Evolutionary conservation across 2,113 vertebrate genomes (phyloP), one percentile per base, ranked within the genome.

Genomic region (Nicator chloris): DNA sequence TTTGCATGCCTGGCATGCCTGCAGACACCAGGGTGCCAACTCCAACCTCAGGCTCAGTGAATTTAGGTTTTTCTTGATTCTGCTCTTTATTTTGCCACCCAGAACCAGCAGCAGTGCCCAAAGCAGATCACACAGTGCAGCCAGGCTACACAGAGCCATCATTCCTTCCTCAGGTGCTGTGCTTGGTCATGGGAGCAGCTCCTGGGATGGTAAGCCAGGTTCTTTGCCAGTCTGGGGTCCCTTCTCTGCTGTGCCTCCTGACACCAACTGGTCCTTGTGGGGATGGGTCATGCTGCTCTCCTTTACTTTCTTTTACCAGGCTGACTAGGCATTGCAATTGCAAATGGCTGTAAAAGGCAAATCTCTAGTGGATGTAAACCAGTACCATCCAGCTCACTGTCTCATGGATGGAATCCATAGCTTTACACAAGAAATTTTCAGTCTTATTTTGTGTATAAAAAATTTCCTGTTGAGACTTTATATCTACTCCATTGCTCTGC

Each of bases 161-260:
- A 1, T 21, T 81, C 23, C 50, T 49, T 78, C 50, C 13, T 4
- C 8, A 24, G 19, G 12, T n/a, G 14, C 37, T 40, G 9, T 45
- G 15, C 35, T 61, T 4, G 1, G 28, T 37, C 1, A 2, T 15
- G 44, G 16, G 10, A 63, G 18, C 47, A 95, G 39, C 4, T 81
- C 35, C 27, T 1, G 2, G 30, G 18, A 54, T 54, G 57, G 21
- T 10, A 77, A 86, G 12, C n/a, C 3, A 5, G 42, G n/a, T 15
- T 63, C 3, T 76, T n/a, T 1, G 2, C n/a, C 70, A 66, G 33
- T 40, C 15, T 10, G 24, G 26, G 15, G 5, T 63, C 13, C 14
- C 15, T n/a, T n/a, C n/a, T n/a, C 16, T 86, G 19, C 22, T 0
- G 0, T 69, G 42, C 10, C 31, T 30, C 28, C 57, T 1, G 2